Evolutionary conservation across 2,113 vertebrate species (phyloP), one percentile per base, ranked within the genome.

Genomic region (Neodontobutis hainanensis): DNA sequence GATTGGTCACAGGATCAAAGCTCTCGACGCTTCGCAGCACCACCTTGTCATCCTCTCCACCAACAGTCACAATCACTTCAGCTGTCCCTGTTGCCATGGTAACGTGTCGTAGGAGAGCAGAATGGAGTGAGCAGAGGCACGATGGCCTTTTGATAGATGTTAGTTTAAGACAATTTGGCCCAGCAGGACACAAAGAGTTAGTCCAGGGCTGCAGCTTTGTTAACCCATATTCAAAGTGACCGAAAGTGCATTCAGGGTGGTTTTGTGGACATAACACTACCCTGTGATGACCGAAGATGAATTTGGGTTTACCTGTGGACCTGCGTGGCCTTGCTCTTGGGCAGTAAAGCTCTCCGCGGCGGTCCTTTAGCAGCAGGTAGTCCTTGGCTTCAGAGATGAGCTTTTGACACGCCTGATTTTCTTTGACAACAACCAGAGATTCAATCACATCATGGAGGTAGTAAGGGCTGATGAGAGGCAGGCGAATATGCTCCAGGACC

Each of bases 381-480:
- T 93, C 92, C 80, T 94, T 94, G 61, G 93, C 92, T 71, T 94
- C 91, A 1, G 93, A 93, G 76, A 94, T 93, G 52, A 94, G 92
- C 65, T 73, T 88, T 81, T 94, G 92, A 64, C 93, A 94, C 51
- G 50, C 76, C 45, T 84, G 88, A 66, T 80, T 92, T 62, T 94
- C 93, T 61, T 83, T 91, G 58, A 94, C 91, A 46, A 93, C 90
- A 2, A 90, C 89, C 79, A 90, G 73, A 43, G 90, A 89, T 78
- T 94, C 93, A 0, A 94, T 87, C 43, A 92, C 81, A 8, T 94
- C 93, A 11, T 94, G 92, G 70, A 94, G 92, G 86, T 92, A 94
- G 78, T 94, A 94, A 0, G 93, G 93, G 73, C 92, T 93, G 58
- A 94, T 91, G 3, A 93, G 89, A 51, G 93, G 91, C 77, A 94